phyloP scores from a whole-genome alignment of 2,797 vertebrate genomes.

The Silurus aristotelis region DNA sequence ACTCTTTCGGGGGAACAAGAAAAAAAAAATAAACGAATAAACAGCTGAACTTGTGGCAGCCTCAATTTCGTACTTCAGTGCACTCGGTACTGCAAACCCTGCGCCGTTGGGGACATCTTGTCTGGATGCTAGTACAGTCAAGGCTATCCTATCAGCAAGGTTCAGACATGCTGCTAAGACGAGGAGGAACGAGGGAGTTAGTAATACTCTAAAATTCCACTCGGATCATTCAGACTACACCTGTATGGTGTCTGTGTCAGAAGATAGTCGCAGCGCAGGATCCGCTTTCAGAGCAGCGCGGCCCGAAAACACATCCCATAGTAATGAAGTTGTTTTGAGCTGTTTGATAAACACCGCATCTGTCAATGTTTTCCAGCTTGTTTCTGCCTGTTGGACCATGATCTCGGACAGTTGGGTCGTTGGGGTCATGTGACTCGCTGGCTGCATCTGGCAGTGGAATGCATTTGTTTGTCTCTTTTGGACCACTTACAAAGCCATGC shows the following conservation, averaged over 20 bases:
- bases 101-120: slow-evolving; percentile 38
- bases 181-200: neutral
- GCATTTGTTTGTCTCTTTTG: slow-evolving; percentile 67
- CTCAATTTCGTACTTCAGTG: slow-evolving; percentile 57
- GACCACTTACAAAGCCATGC: slow-evolving; percentile 62
- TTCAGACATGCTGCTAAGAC: neutral
- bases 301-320: neutral
- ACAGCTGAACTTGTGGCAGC: slow-evolving; percentile 52
- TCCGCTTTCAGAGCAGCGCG: neutral
- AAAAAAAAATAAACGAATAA: slow-evolving; percentile 25
- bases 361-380: slow-evolving; percentile 22
- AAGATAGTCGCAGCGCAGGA: neutral
- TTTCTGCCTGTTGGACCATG: slow-evolving; percentile 46
- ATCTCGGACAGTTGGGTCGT: slow-evolving; percentile 17
- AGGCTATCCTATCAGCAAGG: slow-evolving; percentile 15
- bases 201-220: neutral
- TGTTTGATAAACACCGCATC: slow-evolving; percentile 1
- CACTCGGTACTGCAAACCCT: slow-evolving; percentile 40
- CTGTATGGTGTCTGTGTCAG: neutral
- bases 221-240: neutral
- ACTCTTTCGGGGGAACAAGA: slow-evolving; percentile 40
- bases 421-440: slow-evolving; percentile 43
- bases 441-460: slow-evolving; percentile 65
- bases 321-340: neutral
- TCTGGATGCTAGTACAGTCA: slow-evolving; percentile 25